phyloP scores from a whole-genome alignment of 2,797 vertebrate species.

The Microcaecilia unicolor region DNA sequence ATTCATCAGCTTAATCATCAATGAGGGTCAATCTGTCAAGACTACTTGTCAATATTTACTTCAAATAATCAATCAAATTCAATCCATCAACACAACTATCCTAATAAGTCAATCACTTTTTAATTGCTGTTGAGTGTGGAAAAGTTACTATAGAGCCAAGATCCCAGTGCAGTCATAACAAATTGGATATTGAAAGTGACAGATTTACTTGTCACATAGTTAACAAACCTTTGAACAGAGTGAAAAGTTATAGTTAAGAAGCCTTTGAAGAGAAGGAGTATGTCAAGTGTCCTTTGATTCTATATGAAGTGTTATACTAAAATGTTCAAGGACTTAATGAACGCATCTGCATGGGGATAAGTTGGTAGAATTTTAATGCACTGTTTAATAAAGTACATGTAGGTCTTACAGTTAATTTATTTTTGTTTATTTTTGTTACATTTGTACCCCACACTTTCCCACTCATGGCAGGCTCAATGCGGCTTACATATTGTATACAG shows the following conservation, averaged over 20 bases:
- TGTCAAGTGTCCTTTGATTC: constrained; percentile 52
- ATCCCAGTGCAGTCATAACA: constrained; percentile 56
- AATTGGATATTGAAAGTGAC: constrained; percentile 74
- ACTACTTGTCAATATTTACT: constrained; percentile 50
- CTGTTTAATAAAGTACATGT: too few relatives aligned
- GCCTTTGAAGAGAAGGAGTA: too few relatives aligned
- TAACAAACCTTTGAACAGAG: constrained; percentile 79
- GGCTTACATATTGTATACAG: too few relatives aligned
- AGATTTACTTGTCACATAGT: constrained; percentile 85
- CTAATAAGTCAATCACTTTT: constrained; percentile 56
- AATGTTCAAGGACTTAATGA: constrained; percentile 41
- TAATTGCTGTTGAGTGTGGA: constrained; percentile 60
- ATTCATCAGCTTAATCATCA: constrained; percentile 14
- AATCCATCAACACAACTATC: constrained; percentile 50
- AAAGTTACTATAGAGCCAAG: constrained; percentile 65
- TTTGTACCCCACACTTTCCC: too few relatives aligned
- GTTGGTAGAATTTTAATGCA: too few relatives aligned
- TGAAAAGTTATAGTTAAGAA: constrained; percentile 40
- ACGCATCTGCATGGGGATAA: too few relatives aligned
- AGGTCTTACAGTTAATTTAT: too few relatives aligned
- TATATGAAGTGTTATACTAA: constrained; percentile 45
- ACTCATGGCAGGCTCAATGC: too few relatives aligned
- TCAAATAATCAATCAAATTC: constrained; percentile 53
- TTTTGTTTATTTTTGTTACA: too few relatives aligned
- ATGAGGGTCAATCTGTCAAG: background rate